Base-by-base conservation (phyloP, 2,797 vertebrate genomes). In the Chrysocyon brachyurus region DNA sequence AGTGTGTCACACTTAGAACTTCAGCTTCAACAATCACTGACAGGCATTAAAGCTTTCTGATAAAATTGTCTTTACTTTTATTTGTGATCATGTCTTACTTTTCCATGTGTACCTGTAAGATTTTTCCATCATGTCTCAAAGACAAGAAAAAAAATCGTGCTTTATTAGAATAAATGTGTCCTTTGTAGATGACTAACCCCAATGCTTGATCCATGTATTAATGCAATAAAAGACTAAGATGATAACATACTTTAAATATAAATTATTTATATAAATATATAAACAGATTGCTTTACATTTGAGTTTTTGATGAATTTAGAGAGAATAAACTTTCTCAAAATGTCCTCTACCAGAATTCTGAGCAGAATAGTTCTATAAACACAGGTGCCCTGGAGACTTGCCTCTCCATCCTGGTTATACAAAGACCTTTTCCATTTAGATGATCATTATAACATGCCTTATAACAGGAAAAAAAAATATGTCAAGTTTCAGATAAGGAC, bases 121-220 rank as follows among this genome's bases (percentile, higher is more conserved):
- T 36, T 36, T 68, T 68, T 68, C 64, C n/a, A 68, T 33, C 17
- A 68, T 68, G 9, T 33, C n/a, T 68, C n/a, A 68, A 33, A 1
- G n/a, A 33, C 8, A 68, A 68, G 33, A 68, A 54, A 68, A 68
- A 68, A 68, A 36, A 54, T 86, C 14, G 61, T 52, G 15, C 17
- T 88, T 88, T 92, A 83, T 66, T 66, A 28, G 21, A 87, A 64
- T 86, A 72, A 96, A 93, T 40, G 21, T 64, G 16, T 24, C 15
- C 15, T 93, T 91, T 87, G 12, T 72, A 73, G 22, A 52, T 86
- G 9, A 92, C 3, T 54, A 54, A 83, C 17, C 6, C 21, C 36
- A 59, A 91, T 46, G 15, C 40, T 79, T 94, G 22, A 68, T 78
- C 17, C 33, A 61, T 70, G 33, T 63, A 40, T 15, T 66, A 81